These are phyloP conservation scores for Corynorhinus townsendii DNA, from an alignment of 2,113 vertebrate species.

Conservation along the genomic window DNA sequence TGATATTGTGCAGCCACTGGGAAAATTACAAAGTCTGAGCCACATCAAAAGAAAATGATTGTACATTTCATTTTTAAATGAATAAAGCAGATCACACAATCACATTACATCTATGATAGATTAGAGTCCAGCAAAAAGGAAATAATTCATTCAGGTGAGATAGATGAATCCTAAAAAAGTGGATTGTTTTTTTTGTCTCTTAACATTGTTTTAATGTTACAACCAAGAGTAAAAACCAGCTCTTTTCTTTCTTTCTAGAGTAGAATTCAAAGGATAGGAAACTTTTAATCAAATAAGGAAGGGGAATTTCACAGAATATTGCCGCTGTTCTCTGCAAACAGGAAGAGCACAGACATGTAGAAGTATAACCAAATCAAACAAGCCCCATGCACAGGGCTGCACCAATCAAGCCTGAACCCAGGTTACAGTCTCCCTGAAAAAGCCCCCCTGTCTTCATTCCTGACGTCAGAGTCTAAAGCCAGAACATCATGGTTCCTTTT, in stretches of 20 bases:
- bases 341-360: conserved; percentile 29
- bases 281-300: conserved; percentile 21
- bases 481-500: not conserved
- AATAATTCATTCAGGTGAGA: not conserved
- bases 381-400: not conserved
- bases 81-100: not conserved
- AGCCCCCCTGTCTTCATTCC: not conserved
- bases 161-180: not conserved
- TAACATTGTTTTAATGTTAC: not conserved
- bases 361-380: conserved; percentile 49
- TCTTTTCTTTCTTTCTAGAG: not conserved
- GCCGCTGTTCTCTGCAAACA: conserved; percentile 46
- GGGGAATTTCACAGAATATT: conserved; percentile 17
- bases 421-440: not conserved
- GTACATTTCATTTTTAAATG: not conserved
- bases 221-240: not conserved
- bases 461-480: not conserved
- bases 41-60: conserved; percentile 6
- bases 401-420: not conserved
- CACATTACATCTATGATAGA: not conserved
- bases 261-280: not conserved
- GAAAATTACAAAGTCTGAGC: not conserved
- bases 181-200: not conserved
- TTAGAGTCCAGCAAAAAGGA: not conserved
- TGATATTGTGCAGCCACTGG: not conserved